Conservation (phyloP, 2,113 vertebrate genomes). For the Callocephalon fimbriatum region DNA sequence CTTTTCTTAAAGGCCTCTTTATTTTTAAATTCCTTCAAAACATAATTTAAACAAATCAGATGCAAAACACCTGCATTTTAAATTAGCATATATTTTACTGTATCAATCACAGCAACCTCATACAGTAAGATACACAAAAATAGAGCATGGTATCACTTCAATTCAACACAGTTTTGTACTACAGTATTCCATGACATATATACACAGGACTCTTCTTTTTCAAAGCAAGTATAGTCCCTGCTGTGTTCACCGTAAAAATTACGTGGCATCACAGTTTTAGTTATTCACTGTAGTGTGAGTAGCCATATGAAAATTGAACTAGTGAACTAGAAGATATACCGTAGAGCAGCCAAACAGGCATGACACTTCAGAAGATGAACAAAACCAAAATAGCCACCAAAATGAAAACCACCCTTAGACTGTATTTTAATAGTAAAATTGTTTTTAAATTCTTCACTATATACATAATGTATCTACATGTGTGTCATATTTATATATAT, state of each 20-base stretch:
- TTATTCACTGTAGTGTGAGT: slow-evolving; percentile 67
- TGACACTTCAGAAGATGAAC: slow-evolving; percentile 30
- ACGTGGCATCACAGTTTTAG: slow-evolving; percentile 77
- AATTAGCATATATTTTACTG: slow-evolving; percentile 78
- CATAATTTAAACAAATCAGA: slow-evolving; percentile 76
- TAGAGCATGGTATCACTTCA: slow-evolving; percentile 67
- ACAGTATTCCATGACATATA: slow-evolving; percentile 62
- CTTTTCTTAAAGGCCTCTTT: slow-evolving; percentile 72
- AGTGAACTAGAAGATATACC: slow-evolving; percentile 59
- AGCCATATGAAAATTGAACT: slow-evolving; percentile 60
- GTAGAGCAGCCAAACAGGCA: slow-evolving; percentile 67
- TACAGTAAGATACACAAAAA: slow-evolving; percentile 78
- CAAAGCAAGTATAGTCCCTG: slow-evolving; percentile 33
- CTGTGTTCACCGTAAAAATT: slow-evolving; percentile 59
- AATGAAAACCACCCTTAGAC: slow-evolving; percentile 38
- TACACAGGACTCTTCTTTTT: slow-evolving; percentile 50
- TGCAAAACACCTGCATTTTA: slow-evolving; percentile 78
- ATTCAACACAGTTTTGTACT: slow-evolving; percentile 67
- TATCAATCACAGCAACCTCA: slow-evolving; percentile 77
- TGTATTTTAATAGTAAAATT: slow-evolving; percentile 52
- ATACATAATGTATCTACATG: slow-evolving; percentile 73
- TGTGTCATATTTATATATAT: slow-evolving; percentile 63
- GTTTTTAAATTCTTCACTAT: slow-evolving; percentile 66
- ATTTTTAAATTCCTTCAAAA: slow-evolving; percentile 63
- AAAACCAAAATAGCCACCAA: not conserved